Conservation (phyloP, 1,140 invertebrate species). For the Melitaea cinxia region DNA sequence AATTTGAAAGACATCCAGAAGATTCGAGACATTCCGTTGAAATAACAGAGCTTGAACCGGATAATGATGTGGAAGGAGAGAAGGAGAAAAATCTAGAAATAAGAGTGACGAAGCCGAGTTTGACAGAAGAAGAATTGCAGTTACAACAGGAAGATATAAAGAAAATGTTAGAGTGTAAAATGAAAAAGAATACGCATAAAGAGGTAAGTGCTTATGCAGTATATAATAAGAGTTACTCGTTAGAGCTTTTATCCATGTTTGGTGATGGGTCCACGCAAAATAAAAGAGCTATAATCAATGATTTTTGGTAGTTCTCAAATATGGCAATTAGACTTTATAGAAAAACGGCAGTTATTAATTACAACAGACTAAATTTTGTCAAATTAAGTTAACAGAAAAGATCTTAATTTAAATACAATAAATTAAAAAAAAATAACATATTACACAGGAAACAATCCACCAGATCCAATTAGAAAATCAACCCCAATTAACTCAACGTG, state of each 20-base stretch:
- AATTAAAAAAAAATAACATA: too few species aligned
- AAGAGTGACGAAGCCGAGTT: constrained; percentile 20
- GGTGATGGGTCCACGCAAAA: too few species aligned
- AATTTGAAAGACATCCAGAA: constrained; percentile 8
- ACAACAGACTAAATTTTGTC: too few species aligned
- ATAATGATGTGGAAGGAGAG: constrained; percentile 16
- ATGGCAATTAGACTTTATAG: too few species aligned
- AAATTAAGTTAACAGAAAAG: too few species aligned
- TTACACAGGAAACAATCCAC: constrained; percentile 33
- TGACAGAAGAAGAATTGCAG: constrained; percentile 22
- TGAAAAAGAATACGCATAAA: constrained; percentile 11
- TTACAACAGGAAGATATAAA: constrained; percentile 29
- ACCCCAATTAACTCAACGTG: constrained; percentile 10
- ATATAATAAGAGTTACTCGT: too few species aligned
- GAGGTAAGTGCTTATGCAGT: too few species aligned
- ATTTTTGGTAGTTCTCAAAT: too few species aligned
- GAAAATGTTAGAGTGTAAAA: constrained; percentile 32
- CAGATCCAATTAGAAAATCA: constrained; percentile 35
- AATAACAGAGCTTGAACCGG: constrained; percentile 17
- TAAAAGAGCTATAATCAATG: too few species aligned
- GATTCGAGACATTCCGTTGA: constrained; percentile 1
- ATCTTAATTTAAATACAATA: too few species aligned
- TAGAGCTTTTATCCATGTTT: too few species aligned
- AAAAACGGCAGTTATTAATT: too few species aligned
- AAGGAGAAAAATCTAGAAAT: constrained; percentile 6